These are phyloP conservation scores for Eretmocerus hayati DNA, from an alignment of 2,888 invertebrate species.

Conservation along the genomic window DNA sequence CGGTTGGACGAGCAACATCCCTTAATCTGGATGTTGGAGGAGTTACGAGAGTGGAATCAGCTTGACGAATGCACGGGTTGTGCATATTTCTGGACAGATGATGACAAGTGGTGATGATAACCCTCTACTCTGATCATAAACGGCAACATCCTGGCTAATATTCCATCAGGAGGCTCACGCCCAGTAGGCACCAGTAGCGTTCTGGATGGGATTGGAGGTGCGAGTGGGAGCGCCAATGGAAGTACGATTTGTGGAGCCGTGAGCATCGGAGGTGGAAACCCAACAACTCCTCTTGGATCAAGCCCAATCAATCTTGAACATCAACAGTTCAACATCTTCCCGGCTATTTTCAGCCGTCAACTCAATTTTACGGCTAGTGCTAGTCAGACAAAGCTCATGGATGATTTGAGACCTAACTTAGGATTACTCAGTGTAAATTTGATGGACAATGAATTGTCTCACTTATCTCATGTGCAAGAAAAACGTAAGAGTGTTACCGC, in stretches of 20 bases:
- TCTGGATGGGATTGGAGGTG: constrained; percentile 74
- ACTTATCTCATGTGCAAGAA: constrained; percentile 50
- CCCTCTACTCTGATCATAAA: no score
- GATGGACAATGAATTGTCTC: constrained; percentile 68
- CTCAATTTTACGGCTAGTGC: constrained; percentile 72
- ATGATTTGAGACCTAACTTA: constrained; percentile 76
- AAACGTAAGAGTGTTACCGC: constrained; percentile 72
- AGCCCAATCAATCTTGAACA: constrained; percentile 56
- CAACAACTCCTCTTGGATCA: constrained; percentile 45
- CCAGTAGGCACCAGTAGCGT: constrained; percentile 51
- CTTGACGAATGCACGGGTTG: no score
- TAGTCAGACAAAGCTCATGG: constrained; percentile 77
- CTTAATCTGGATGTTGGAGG: no score
- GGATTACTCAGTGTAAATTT: constrained; percentile 73
- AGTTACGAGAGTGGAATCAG: no score
- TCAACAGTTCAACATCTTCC: constrained; percentile 86
- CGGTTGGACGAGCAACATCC: no score
- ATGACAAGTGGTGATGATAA: no score
- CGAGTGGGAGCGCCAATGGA: constrained; percentile 57
- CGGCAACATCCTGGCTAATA: constrained; percentile 47
- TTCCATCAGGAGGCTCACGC: constrained; percentile 40
- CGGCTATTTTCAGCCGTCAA: constrained; percentile 84
- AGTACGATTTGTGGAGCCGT: constrained; percentile 48
- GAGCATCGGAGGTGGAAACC: constrained; percentile 32
- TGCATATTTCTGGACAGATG: no score